Evolutionary conservation across 1,140 invertebrate species (phyloP).

Genomic region (Anagrus nilaparvatae): DNA sequence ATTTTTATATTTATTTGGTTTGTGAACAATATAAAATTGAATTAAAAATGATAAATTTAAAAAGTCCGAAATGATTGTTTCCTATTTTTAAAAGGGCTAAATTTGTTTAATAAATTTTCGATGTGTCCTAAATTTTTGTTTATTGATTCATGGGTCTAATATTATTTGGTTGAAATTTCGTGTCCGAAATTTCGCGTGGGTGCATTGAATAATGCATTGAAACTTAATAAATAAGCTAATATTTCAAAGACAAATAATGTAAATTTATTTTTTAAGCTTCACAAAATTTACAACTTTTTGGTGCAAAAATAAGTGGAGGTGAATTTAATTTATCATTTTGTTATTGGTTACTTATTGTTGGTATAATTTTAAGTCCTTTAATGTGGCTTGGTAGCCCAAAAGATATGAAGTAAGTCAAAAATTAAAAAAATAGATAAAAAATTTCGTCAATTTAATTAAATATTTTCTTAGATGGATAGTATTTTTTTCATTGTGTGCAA

Average conservation of each 20-base stretch:
- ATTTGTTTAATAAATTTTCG: no score
- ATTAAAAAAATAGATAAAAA: neutral
- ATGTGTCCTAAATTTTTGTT: no score
- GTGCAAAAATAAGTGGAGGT: constrained; percentile 50
- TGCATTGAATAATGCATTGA: no score
- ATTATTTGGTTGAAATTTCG: no score
- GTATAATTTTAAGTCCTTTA: constrained; percentile 57
- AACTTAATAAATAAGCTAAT: no score
- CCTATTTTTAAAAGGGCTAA: no score
- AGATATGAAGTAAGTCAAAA: constrained; percentile 63
- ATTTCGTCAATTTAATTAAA: neutral
- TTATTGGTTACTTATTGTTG: constrained; percentile 63
- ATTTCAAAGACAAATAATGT: constrained; percentile 9
- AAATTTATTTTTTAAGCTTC: constrained; percentile 49
- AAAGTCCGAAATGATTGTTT: no score
- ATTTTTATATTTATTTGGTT: no score
- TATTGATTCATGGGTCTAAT: no score
- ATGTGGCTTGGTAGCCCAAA: constrained; percentile 77
- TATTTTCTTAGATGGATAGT: constrained; percentile 28
- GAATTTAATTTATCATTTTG: constrained; percentile 60
- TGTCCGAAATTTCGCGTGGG: no score
- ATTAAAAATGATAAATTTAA: no score
- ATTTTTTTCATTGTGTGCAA: constrained; percentile 22
- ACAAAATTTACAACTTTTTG: constrained; percentile 64
- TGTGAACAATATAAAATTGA: no score